These are phyloP conservation scores for Schizaphis graminum DNA, from an alignment of 2,888 invertebrate genomes.

Conservation along the genomic window DNA sequence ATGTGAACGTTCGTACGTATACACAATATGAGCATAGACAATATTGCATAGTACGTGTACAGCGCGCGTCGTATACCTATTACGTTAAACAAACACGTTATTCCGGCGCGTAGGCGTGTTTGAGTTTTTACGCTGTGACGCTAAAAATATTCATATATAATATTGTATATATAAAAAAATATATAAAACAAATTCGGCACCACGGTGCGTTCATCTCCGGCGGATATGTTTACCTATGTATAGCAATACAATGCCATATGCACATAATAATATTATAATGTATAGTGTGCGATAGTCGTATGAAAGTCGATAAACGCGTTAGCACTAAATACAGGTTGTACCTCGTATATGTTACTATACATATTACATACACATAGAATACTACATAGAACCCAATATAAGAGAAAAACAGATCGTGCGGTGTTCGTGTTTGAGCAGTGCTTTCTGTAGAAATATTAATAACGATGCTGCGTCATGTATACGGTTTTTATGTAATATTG, in stretches of 20 bases:
- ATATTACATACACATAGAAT: too few relatives aligned
- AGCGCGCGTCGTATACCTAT: neutral
- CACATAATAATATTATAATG: neutral
- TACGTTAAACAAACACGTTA: conserved; percentile 35
- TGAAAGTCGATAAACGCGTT: too few relatives aligned
- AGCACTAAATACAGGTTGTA: too few relatives aligned
- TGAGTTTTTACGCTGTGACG: neutral
- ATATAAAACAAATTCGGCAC: neutral
- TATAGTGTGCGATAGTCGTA: neutral
- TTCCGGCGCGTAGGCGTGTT: neutral
- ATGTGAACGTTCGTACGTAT: neutral
- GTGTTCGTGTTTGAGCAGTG: neutral
- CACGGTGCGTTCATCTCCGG: neutral
- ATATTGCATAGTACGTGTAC: neutral
- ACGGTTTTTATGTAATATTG: neutral
- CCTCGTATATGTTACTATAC: too few relatives aligned
- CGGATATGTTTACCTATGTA: neutral
- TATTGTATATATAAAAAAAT: neutral
- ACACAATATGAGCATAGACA: neutral
- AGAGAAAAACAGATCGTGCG: neutral
- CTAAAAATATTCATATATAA: neutral
- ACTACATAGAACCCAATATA: neutral
- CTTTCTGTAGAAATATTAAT: neutral
- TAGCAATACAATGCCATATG: neutral
- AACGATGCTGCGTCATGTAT: neutral